Percentiles rank a stretch among this genome's conserved stretches.
Evolutionary conservation across 2,113 vertebrate genomes (phyloP).

Genomic region (Notarius quadriscutis): DNA sequence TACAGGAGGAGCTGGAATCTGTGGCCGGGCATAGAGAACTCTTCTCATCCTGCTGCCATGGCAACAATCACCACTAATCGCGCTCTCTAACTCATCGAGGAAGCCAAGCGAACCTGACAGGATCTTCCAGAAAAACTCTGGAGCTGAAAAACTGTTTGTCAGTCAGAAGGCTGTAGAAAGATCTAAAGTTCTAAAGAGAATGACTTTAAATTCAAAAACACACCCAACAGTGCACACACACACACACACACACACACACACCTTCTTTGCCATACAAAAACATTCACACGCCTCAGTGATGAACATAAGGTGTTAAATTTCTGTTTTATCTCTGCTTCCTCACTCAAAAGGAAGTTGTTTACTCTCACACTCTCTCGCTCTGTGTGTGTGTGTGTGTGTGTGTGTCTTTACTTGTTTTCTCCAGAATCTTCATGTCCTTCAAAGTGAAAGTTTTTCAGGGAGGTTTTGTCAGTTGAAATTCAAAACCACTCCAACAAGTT

Average conservation of each 20-base stretch:
- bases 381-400: neutral
- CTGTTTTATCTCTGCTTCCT: neutral
- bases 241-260: constrained; percentile 4
- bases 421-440: neutral
- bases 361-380: no score
- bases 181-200: neutral
- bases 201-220: neutral
- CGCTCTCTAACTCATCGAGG: no score
- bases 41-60: no score
- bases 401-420: neutral
- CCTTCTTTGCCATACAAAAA: neutral
- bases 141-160: neutral
- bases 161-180: neutral
- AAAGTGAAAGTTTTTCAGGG: neutral
- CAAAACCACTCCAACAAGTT: constrained; percentile 17
- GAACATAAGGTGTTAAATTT: neutral
- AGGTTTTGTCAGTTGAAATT: neutral
- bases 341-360: neutral
- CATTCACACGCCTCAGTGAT: neutral
- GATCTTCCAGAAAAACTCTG: no score
- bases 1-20: no score
- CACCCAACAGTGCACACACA: neutral
- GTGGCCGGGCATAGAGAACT: no score
- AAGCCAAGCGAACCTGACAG: no score
- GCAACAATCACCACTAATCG: no score